A percentile compares a stretch with the other conserved stretches of the same genome.
Conservation (phyloP, 2,888 invertebrate species). For the Eupithecia subumbrata region DNA sequence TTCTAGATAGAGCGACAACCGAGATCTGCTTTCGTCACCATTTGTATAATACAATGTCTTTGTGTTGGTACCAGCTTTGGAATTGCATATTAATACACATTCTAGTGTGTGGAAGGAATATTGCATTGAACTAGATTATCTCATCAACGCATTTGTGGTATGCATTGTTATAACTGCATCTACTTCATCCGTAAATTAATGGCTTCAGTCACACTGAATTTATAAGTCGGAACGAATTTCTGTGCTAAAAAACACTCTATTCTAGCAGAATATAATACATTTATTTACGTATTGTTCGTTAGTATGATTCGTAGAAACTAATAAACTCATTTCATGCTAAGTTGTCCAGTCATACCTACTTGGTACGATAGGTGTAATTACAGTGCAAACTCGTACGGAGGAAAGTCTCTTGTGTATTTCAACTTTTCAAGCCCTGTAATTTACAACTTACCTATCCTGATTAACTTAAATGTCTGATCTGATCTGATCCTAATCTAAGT, state of each 20-base stretch:
- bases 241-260: not conserved
- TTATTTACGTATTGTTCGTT: not conserved
- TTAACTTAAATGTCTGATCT: too few species aligned
- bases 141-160: conserved; percentile 4
- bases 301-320: not conserved
- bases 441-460: too few species aligned
- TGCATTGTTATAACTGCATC: not conserved
- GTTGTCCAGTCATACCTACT: not conserved
- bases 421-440: too few species aligned
- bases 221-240: not conserved
- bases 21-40: not conserved
- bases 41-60: conserved; percentile 28
- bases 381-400: too few species aligned
- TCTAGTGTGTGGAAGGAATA: conserved; percentile 11
- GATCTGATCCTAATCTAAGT: too few species aligned
- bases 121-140: conserved; percentile 19
- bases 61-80: conserved; percentile 24
- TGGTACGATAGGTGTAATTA: not conserved
- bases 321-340: not conserved
- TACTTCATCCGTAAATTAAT: not conserved
- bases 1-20: not conserved
- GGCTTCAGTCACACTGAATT: not conserved
- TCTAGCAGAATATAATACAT: not conserved
- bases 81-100: conserved; percentile 22
- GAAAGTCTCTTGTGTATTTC: too few species aligned